Base-by-base conservation (phyloP, 2,113 vertebrate species). In the Dasyurus viverrinus region DNA sequence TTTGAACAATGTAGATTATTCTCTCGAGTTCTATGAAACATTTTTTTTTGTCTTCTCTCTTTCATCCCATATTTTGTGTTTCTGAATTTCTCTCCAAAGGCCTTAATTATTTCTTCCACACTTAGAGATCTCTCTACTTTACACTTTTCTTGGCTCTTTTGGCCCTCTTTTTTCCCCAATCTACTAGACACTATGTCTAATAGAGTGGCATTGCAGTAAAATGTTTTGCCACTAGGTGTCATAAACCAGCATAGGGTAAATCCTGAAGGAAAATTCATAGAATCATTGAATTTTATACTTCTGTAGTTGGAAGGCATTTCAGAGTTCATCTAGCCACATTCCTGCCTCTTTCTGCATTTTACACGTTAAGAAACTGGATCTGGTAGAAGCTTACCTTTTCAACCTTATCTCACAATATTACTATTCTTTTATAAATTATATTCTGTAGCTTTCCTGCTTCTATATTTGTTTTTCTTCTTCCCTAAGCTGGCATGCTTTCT, bases 131-230 rank as follows among this genome's bases (percentile, higher is more conserved):
- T 27, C 52, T 91, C 47, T 95, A 92, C 22, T 68, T 10, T 3
- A 57, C 3, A 90, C 23, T 90, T 52, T 96, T 11, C 90, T 54
- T 11, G 94, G 11, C 50, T 54, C 30, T 16, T 89, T 94, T 95
- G 8, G 8, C 54, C 22, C 3, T 94, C 12, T 54, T 54, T 10
- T 90, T 94, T 93, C 95, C 95, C 12, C 50, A 52, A 50, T 1
- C 89, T 60, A 36, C 84, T 96, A 30, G 76, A 53, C 68, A 93
- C 89, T 94, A 89, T 52, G 90, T 50, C 23, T 95, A 19, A 42
- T 57, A 53, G 54, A 84, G 23, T 50, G 93, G 46, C 53, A 26
- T 54, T 96, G 16, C 36, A 53, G 9, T 94, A 57, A 95, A 94
- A 93, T 30, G 53, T 95, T 91, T 94, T 93, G 10, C 91, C 54